Conservation (phyloP, 2,113 vertebrate genomes). For the Phylloscopus whistleri region DNA sequence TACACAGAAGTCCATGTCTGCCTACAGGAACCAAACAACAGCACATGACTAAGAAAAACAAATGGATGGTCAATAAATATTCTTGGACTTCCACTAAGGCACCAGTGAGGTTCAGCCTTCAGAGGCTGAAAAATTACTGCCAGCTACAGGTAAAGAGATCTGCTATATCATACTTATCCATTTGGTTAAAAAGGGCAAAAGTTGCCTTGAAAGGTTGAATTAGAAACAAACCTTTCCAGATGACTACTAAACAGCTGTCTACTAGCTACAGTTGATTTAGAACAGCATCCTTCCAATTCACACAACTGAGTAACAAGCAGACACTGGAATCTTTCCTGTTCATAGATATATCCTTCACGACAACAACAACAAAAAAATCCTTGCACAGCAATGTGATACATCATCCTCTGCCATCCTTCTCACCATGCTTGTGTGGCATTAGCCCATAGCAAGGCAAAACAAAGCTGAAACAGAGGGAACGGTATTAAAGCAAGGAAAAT, state of each 20-base stretch:
- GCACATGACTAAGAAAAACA: neutral
- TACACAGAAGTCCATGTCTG: neutral
- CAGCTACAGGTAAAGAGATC: neutral
- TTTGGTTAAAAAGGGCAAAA: neutral
- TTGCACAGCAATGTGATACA: accelerated
- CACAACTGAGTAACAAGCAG: neutral
- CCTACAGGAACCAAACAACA: neutral
- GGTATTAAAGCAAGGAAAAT: neutral
- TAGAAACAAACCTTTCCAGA: neutral
- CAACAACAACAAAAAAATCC: neutral
- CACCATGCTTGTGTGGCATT: neutral
- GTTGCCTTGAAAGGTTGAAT: neutral
- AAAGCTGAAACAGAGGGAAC: neutral
- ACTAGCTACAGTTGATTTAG: neutral
- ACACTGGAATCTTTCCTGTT: neutral
- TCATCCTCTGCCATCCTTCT: neutral
- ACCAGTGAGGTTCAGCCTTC: neutral
- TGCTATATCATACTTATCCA: neutral
- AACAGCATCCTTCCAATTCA: neutral
- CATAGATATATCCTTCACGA: neutral
- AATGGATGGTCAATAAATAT: neutral
- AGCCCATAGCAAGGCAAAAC: neutral
- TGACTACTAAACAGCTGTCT: neutral
- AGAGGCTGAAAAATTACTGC: neutral
- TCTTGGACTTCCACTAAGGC: neutral